These are phyloP conservation scores for Sebastes goodei DNA, from an alignment of 2,797 vertebrate genomes.

Conservation along the genomic window DNA sequence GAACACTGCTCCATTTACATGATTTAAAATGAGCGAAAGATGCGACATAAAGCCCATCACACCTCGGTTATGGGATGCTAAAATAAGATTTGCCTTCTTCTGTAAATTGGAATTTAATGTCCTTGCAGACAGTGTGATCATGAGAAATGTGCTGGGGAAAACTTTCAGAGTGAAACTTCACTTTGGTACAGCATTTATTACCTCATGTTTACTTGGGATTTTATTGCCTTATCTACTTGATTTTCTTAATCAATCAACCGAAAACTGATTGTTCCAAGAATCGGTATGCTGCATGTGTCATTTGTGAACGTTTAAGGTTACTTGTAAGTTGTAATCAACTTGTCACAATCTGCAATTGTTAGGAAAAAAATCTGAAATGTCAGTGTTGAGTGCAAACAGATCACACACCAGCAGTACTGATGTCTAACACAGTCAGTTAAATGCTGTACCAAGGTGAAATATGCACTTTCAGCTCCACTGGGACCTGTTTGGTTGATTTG, in stretches of 20 bases:
- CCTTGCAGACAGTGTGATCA: neutral
- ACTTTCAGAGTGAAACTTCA: conserved; percentile 4
- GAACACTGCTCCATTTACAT: conserved; percentile 15
- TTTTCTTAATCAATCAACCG: neutral
- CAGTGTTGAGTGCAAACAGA: neutral
- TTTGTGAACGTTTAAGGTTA: neutral
- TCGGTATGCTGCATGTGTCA: neutral
- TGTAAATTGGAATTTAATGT: conserved; percentile 2
- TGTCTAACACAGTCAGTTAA: neutral
- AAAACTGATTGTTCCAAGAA: neutral
- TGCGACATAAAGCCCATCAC: neutral
- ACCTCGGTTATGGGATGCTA: neutral
- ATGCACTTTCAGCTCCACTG: neutral
- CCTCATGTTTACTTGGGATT: neutral
- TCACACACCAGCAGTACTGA: neutral
- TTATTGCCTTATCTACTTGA: neutral
- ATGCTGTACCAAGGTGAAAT: conserved; percentile 10
- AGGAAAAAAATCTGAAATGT: neutral
- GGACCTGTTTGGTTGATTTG: conserved; percentile 65
- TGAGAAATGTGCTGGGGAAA: conserved; percentile 2
- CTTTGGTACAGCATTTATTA: conserved; percentile 14
- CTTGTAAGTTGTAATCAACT: neutral
- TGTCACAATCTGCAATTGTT: neutral
- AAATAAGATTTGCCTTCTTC: neutral
- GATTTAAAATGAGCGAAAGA: neutral